Percentiles rank a stretch among this genome's conserved stretches.
These are phyloP conservation scores for Drosophila bunnanda DNA, from an alignment of 2,888 invertebrate species.

Conservation along the genomic window DNA sequence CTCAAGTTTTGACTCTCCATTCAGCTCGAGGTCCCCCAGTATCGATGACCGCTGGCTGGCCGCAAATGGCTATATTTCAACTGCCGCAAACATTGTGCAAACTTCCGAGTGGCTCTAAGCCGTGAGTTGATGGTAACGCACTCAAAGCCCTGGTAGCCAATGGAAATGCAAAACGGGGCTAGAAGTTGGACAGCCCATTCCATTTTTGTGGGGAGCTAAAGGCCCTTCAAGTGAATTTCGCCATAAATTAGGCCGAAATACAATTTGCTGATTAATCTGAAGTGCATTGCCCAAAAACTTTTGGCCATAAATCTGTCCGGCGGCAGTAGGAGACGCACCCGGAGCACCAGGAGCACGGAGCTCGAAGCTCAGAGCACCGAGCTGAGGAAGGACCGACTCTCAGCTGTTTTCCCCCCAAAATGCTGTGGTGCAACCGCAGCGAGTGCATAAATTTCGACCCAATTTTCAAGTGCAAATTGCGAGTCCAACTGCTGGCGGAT, in stretches of 20 bases:
- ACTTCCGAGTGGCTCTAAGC: conserved; percentile 21
- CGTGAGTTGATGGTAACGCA: conserved; percentile 7
- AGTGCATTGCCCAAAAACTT: conserved; percentile 71
- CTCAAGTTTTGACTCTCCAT: conserved; percentile 27
- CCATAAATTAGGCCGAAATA: conserved; percentile 77
- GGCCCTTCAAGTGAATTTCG: conserved; percentile 45
- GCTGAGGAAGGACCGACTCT: conserved; percentile 16
- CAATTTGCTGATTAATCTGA: conserved; percentile 81
- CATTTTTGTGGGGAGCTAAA: conserved; percentile 12
- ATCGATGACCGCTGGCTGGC: conserved; percentile 19
- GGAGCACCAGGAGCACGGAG: background rate
- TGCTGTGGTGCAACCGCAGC: conserved; percentile 57
- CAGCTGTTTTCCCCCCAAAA: conserved; percentile 53
- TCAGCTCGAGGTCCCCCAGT: conserved; percentile 3
- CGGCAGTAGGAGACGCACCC: conserved; percentile 10
- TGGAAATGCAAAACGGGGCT: conserved; percentile 16
- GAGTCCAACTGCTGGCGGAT: conserved; percentile 58
- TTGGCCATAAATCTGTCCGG: conserved; percentile 69
- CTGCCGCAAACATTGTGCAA: conserved; percentile 19
- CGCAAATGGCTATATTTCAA: conserved; percentile 17
- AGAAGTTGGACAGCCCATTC: conserved; percentile 17
- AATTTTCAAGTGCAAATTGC: conserved; percentile 76
- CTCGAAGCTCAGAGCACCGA: too few species aligned
- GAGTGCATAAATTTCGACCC: conserved; percentile 78
- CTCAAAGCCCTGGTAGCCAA: conserved; percentile 2